Evolutionary conservation across 2,113 vertebrate genomes (phyloP).

Genomic region (Hiodon alosoides): DNA sequence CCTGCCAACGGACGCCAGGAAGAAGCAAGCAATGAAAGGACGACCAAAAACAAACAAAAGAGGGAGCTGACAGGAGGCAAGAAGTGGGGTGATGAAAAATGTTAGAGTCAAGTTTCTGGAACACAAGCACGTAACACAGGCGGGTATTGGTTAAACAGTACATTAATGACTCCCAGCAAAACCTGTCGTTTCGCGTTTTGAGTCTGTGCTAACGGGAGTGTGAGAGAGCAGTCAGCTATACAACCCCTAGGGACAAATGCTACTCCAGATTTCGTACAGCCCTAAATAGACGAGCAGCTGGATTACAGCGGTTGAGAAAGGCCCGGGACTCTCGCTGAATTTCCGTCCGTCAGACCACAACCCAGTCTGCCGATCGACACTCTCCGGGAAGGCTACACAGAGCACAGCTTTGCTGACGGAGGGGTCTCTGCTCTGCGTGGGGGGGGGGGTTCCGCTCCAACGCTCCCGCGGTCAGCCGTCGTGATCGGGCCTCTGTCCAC

Average conservation of each 20-base stretch:
- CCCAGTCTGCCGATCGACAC: neutral
- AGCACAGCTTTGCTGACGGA: no score
- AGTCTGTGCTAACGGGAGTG: neutral
- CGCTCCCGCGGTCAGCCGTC: no score
- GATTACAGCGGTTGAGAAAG: slow-evolving; percentile 5
- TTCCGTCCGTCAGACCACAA: neutral
- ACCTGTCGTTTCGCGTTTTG: neutral
- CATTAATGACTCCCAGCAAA: no score
- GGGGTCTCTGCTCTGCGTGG: no score
- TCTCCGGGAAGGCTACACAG: neutral
- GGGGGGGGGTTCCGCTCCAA: no score
- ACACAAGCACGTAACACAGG: no score
- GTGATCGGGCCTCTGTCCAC: no score
- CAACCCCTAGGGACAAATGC: neutral
- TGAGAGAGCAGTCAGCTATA: neutral
- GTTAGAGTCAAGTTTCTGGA: no score
- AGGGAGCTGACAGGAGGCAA: no score
- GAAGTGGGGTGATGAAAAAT: no score
- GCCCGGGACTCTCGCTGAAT: neutral
- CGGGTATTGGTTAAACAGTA: no score
- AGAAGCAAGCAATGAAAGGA: neutral
- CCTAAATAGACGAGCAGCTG: slow-evolving; percentile 10
- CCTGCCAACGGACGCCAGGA: neutral
- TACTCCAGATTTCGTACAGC: slow-evolving; percentile 6
- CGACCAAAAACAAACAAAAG: no score